phyloP scores from a whole-genome alignment of 2,797 vertebrate genomes.

The Phyllotis vaccarum region DNA sequence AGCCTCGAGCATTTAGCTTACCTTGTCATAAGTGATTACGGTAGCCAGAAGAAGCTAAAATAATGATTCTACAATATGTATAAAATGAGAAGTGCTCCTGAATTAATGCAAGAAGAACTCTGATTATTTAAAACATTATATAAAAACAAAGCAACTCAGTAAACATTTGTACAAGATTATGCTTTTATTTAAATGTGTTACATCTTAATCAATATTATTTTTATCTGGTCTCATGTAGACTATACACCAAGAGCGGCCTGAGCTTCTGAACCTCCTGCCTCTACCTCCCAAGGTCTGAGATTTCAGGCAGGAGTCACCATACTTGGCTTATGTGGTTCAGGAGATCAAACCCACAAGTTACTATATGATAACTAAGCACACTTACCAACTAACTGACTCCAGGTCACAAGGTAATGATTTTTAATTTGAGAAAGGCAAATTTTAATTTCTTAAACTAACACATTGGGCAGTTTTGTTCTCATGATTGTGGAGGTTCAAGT shows the following conservation, averaged over 20 bases:
- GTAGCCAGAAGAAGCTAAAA: slow-evolving; percentile 31
- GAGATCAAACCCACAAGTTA: not conserved
- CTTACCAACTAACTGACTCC: not conserved
- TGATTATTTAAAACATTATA: not conserved
- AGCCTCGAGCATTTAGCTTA: not conserved
- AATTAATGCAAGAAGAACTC: not conserved
- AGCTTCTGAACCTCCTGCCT: not conserved
- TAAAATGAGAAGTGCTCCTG: not conserved
- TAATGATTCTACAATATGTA: not conserved
- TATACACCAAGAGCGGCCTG: not conserved
- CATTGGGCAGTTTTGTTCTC: slow-evolving; percentile 10
- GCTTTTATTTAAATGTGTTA: not conserved
- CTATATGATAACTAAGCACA: not conserved
- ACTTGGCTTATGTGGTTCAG: not conserved
- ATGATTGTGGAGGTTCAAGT: slow-evolving; percentile 1
- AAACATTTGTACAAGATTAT: not conserved
- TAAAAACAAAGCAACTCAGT: slow-evolving; percentile 20
- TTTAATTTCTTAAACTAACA: not conserved
- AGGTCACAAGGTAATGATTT: not conserved
- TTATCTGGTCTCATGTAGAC: not conserved
- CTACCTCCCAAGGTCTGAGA: not conserved
- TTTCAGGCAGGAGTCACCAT: not conserved
- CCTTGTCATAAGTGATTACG: not conserved
- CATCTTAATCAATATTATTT: not conserved
- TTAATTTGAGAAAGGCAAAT: not conserved